A percentile compares a stretch with the other conserved stretches of the same genome.
Conservation (phyloP, 2,888 invertebrate species). For the Anthophora plumipes region DNA sequence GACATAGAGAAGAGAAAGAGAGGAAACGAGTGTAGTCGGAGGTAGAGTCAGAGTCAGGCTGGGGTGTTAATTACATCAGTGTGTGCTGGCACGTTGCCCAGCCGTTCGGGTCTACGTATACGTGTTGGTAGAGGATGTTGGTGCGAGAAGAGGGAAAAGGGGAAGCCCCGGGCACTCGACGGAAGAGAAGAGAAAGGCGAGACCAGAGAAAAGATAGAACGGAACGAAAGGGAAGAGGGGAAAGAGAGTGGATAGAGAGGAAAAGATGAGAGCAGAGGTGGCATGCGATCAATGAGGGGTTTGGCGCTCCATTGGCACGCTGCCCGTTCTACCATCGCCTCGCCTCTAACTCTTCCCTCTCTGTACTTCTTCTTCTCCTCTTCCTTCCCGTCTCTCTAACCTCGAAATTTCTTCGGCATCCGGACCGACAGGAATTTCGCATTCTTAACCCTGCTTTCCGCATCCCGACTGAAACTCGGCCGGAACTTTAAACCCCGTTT, state of each 20-base stretch:
- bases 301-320: constrained; percentile 71
- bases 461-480: constrained; percentile 33
- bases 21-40: constrained; percentile 24
- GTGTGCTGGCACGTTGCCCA: constrained; percentile 78
- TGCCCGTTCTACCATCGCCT: constrained; percentile 63
- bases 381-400: constrained; percentile 37
- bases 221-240: constrained; percentile 16
- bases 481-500: constrained; percentile 45
- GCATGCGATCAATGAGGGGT: constrained; percentile 72
- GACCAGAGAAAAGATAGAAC: constrained; percentile 14
- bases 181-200: constrained; percentile 13
- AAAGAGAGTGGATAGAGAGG: constrained; percentile 30
- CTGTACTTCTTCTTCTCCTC: constrained; percentile 37
- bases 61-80: constrained; percentile 81
- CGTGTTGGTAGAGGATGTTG: constrained; percentile 34
- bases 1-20: background rate
- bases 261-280: constrained; percentile 44
- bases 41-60: constrained; percentile 53
- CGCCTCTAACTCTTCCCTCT: constrained; percentile 42
- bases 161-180: background rate
- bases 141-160: constrained; percentile 34
- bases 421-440: constrained; percentile 60
- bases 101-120: constrained; percentile 34
- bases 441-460: constrained; percentile 54
- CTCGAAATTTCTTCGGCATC: constrained; percentile 62